These are phyloP conservation scores for Siniperca scherzeri DNA, from an alignment of 2,797 vertebrate species.

Conservation along the genomic window DNA sequence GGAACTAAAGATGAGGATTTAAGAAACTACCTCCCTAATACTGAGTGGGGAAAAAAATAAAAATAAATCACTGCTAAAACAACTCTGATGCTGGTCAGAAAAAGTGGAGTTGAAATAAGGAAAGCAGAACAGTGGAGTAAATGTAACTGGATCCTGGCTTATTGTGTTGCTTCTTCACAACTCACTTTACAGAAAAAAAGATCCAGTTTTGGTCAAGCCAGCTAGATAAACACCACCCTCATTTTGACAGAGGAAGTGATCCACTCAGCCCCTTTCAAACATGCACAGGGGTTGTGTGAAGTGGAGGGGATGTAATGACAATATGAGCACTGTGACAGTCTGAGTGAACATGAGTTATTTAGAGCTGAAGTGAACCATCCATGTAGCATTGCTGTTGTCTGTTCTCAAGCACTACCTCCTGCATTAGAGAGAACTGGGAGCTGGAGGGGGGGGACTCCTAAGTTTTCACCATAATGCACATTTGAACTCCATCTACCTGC, in stretches of 20 bases:
- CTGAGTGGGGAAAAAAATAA: background rate
- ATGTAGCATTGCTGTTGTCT: constrained; percentile 43
- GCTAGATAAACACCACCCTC: constrained; percentile 13
- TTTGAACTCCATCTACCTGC: constrained; percentile 49
- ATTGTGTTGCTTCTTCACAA: background rate
- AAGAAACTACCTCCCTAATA: background rate
- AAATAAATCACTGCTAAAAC: background rate
- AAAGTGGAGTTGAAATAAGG: background rate
- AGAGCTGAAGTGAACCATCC: constrained; percentile 53
- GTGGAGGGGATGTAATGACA: constrained; percentile 58
- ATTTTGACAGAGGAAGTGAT: constrained; percentile 44
- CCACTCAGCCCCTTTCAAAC: constrained; percentile 37
- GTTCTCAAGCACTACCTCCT: constrained; percentile 47
- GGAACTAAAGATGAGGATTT: background rate
- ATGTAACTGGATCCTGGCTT: background rate
- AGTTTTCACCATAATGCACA: constrained; percentile 40
- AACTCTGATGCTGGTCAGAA: background rate
- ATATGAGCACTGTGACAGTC: constrained; percentile 51
- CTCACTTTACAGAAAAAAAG: background rate
- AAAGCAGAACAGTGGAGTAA: background rate
- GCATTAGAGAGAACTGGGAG: constrained; percentile 30
- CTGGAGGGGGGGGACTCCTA: background rate
- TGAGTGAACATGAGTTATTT: constrained; percentile 71
- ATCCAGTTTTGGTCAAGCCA: constrained; percentile 16
- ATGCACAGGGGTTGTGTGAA: constrained; percentile 55